Evolutionary conservation across 2,888 invertebrate species (phyloP).

Genomic region (Dryadula phaetusa): DNA sequence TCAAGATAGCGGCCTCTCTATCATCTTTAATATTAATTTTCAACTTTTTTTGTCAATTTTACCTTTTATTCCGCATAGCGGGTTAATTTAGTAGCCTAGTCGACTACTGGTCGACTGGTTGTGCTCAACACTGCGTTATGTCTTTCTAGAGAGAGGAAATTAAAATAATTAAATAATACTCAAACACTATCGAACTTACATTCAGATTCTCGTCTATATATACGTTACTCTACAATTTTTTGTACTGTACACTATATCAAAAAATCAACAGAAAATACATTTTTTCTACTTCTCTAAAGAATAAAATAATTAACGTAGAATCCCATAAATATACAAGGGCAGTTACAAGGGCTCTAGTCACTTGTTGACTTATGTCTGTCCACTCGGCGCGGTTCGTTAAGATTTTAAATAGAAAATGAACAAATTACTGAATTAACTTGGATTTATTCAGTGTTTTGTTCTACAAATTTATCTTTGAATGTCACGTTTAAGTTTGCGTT

Average conservation of each 20-base stretch:
- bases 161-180: no score
- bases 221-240: no score
- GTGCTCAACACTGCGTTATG: no score
- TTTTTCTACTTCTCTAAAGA: not conserved
- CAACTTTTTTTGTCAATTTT: no score
- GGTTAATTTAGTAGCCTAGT: no score
- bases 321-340: not conserved
- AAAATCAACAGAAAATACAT: not conserved
- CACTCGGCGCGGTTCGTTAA: not conserved
- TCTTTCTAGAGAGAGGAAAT: no score
- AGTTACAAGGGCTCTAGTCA: not conserved
- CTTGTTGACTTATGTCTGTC: slow-evolving; percentile 3
- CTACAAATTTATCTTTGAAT: not conserved
- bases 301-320: not conserved
- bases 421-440: not conserved
- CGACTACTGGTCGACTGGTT: no score
- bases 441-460: not conserved
- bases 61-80: no score
- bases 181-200: no score
- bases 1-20: no score
- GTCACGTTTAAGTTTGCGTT: not conserved
- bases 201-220: no score
- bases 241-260: not conserved
- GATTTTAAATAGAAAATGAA: not conserved
- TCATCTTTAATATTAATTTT: no score